Evolutionary conservation across 2,888 invertebrate species (phyloP).

Genomic region (Chymomyza caudatula): DNA sequence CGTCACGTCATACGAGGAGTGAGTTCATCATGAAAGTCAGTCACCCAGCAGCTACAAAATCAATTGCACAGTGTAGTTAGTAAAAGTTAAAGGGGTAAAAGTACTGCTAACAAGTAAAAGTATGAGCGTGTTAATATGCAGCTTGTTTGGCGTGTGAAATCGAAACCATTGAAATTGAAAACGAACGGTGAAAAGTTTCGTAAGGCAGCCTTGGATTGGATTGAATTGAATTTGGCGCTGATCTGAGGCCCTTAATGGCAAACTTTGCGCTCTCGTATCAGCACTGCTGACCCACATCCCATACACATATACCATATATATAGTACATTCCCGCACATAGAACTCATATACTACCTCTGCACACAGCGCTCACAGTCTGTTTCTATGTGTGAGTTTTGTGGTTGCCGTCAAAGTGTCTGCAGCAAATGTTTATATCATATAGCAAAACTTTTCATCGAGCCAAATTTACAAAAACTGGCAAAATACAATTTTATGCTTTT

Average conservation of each 20-base stretch:
- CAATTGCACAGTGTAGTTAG: neutral
- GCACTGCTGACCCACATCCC: constrained; percentile 62
- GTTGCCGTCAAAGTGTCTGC: constrained; percentile 33
- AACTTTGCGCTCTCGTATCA: neutral
- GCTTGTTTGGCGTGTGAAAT: constrained; percentile 56
- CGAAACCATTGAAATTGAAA: constrained; percentile 66
- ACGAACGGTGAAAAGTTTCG: constrained; percentile 60
- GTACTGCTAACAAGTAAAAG: neutral
- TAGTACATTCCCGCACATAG: neutral
- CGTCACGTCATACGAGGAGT: neutral
- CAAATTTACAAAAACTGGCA: constrained; percentile 14
- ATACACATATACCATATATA: neutral
- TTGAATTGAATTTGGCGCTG: constrained; percentile 51
- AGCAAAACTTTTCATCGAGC: constrained; percentile 15
- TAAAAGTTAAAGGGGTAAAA: neutral
- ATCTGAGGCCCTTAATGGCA: neutral
- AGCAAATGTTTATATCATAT: constrained; percentile 45
- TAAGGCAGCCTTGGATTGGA: constrained; percentile 51
- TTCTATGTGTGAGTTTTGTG: neutral
- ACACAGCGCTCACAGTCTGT: neutral
- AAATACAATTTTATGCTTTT: constrained; percentile 12
- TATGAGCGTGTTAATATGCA: neutral
- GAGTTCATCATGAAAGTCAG: neutral
- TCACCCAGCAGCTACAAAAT: neutral
- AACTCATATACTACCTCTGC: constrained; percentile 1